Base-by-base conservation (phyloP, 1,140 invertebrate species). In the Muscidifurax raptorellus region DNA sequence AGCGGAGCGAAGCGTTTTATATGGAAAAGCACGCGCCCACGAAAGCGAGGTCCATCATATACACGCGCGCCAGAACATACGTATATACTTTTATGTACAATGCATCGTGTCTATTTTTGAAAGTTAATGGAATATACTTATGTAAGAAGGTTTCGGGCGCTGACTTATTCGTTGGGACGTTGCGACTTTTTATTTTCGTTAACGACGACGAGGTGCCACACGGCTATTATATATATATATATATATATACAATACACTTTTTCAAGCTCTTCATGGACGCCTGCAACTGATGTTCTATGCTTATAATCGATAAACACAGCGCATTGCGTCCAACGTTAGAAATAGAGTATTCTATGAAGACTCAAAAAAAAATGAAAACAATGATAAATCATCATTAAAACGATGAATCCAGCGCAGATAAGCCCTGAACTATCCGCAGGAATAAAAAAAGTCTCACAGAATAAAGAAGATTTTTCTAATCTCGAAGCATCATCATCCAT, bases 1-100 rank as follows among this genome's bases (percentile, higher is more conserved):
- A 88, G 85, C 85, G 18, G 52, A 59, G 52, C 22, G 22, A 22
- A 86, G 88, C 87, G 85, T 72, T 85, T 78, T 86, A 85, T 80
- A 76, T 82, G 85, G 86, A 89, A 89, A 90, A 88, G 87, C 77
- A 82, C 13, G 67, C 67, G 28, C 67, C 27, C 27, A 30, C 25
- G 67, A 69, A n/a, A n/a, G n/a, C n/a, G 67, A 59, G 52, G 22
- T 12, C 66, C 66, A 67, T 52, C 47, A 6, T 18, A 18, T 52
- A 9, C 18, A 22, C 44, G 13, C 44, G 44, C 9, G 44, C 44
- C 44, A 47, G 44, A 47, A 12, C 44, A 52, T 18, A 22, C 22
- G 52, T 59, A 7, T n/a, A n/a, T 2, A 59, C 52, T 59, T 59
- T 59, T 59, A 47, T 47, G 36, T 40, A 40, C 36, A 22, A 59